phyloP scores from a whole-genome alignment of 2,113 vertebrate genomes.

The Porphyrio hochstetteri region DNA sequence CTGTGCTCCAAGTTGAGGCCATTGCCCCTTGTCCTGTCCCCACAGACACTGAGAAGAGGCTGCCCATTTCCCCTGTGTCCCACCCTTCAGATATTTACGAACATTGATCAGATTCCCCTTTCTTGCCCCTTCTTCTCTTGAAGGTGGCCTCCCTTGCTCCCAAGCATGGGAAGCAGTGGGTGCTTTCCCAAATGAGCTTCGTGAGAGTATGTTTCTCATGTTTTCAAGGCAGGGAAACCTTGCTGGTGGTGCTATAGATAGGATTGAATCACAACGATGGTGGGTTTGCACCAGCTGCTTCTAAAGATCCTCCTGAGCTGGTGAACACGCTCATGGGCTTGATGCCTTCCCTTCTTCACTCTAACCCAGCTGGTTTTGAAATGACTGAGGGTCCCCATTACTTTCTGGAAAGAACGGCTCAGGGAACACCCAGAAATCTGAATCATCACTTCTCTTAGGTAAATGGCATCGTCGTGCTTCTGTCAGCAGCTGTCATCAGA shows the following conservation, averaged over 20 bases:
- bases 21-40: no score
- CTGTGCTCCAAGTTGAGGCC: no score
- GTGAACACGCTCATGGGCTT: background rate
- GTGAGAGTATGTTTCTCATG: background rate
- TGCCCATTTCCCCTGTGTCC: no score
- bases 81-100: no score
- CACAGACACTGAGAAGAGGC: no score
- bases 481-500: slow-evolving; percentile 41
- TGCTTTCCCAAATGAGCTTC: background rate
- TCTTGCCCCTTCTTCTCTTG: background rate
- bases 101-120: background rate
- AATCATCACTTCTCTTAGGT: slow-evolving; percentile 29
- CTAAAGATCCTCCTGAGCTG: background rate
- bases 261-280: accelerated
- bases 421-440: background rate
- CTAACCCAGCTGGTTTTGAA: background rate
- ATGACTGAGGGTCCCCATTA: background rate
- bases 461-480: background rate
- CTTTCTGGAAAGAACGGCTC: background rate
- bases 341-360: background rate
- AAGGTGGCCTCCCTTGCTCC: background rate
- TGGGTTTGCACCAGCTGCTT: background rate
- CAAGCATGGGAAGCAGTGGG: background rate
- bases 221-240: background rate
- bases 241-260: background rate